Evolutionary conservation across 2,888 invertebrate genomes (phyloP).

Genomic region (Tuberolachnus salignus): DNA sequence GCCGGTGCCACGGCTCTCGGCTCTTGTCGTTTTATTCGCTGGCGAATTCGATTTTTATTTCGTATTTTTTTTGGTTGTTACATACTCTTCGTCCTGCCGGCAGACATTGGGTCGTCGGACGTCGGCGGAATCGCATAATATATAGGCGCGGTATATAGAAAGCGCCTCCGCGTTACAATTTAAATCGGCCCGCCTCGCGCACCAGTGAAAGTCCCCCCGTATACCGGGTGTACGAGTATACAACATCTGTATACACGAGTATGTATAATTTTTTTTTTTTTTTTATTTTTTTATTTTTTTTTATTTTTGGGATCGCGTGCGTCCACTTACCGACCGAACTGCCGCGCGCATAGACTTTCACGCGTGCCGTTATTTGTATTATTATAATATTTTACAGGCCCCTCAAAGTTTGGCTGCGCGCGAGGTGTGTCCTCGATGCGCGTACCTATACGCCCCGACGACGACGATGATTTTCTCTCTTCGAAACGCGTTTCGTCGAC

Average conservation of each 20-base stretch:
- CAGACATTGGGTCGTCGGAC: background rate
- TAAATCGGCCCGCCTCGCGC: conserved; percentile 20
- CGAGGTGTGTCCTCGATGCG: too few species aligned
- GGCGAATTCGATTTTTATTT: too few species aligned
- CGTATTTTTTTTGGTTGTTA: too few species aligned
- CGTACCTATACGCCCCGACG: too few species aligned
- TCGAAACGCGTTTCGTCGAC: background rate
- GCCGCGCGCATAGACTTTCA: background rate
- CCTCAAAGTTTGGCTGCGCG: too few species aligned
- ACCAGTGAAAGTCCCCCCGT: conserved; percentile 31
- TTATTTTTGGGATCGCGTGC: background rate
- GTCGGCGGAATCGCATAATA: background rate
- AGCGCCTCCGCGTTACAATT: conserved; percentile 35
- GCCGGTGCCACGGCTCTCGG: too few species aligned
- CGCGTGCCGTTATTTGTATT: too few species aligned
- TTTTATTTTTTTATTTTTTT: background rate
- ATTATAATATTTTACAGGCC: too few species aligned
- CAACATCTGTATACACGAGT: too few species aligned
- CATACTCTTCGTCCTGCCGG: background rate
- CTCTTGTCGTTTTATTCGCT: too few species aligned
- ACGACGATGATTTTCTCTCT: background rate
- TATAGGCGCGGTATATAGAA: conserved; percentile 7
- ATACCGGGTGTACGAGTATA: too few species aligned
- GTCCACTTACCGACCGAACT: background rate
- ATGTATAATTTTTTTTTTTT: background rate